phyloP scores from a whole-genome alignment of 1,140 invertebrate species.

The Aradophagus sp. region DNA sequence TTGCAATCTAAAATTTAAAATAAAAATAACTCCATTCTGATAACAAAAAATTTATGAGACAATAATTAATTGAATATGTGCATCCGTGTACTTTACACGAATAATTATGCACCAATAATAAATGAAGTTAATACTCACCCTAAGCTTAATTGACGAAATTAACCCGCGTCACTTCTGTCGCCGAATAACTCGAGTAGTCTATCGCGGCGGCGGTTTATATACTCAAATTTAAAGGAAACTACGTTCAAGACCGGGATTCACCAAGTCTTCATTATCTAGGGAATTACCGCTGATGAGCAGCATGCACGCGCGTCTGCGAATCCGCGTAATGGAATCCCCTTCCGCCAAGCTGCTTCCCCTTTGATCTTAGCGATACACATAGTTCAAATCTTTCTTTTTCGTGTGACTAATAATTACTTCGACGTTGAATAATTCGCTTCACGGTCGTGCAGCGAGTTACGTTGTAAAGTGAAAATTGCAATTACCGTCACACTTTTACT shows the following conservation, averaged over 20 bases:
- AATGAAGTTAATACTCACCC: too few species aligned
- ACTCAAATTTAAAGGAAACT: conserved; percentile 43
- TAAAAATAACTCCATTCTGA: neutral
- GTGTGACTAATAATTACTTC: conserved; percentile 28
- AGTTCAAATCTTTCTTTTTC: conserved; percentile 14
- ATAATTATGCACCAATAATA: too few species aligned
- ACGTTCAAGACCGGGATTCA: conserved; percentile 27
- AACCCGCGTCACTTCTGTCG: too few species aligned
- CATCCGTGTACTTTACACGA: too few species aligned
- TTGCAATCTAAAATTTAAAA: conserved; percentile 11
- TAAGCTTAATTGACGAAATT: too few species aligned
- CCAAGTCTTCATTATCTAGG: conserved; percentile 29
- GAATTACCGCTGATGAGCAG: conserved; percentile 22
- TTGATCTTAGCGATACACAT: conserved; percentile 28
- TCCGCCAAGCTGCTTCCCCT: conserved; percentile 23
- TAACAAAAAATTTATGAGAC: too few species aligned
- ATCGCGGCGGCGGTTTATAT: conserved; percentile 41
- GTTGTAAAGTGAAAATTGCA: too few species aligned
- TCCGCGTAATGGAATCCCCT: conserved; percentile 27
- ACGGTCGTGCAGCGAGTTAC: too few species aligned
- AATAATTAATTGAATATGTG: too few species aligned
- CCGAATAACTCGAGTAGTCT: too few species aligned
- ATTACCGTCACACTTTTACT: too few species aligned
- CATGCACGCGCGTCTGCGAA: neutral
- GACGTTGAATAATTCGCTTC: conserved; percentile 2